phyloP scores from a whole-genome alignment of 2,797 vertebrate genomes.

The Pangasius macronema region DNA sequence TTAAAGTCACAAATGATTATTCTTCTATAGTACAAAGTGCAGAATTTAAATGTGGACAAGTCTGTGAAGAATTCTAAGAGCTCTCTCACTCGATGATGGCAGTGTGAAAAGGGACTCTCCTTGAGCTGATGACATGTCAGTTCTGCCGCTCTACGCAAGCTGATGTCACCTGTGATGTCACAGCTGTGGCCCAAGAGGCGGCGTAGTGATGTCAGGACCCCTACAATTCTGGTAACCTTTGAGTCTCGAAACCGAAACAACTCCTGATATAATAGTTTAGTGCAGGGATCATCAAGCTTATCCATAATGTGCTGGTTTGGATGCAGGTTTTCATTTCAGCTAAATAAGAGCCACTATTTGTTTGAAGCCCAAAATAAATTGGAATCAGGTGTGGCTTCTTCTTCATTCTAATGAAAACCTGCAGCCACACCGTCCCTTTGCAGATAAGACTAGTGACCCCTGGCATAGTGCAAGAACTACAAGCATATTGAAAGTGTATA shows the following conservation, averaged over 20 bases:
- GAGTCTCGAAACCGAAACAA: too few species aligned
- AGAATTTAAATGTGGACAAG: neutral
- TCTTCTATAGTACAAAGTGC: neutral
- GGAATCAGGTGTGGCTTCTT: neutral
- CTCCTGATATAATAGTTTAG: too few species aligned
- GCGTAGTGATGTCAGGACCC: too few species aligned
- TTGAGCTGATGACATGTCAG: constrained; percentile 75
- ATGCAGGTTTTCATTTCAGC: neutral
- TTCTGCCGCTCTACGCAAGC: constrained; percentile 65
- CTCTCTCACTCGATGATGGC: constrained; percentile 79
- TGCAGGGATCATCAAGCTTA: neutral
- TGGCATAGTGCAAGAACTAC: neutral
- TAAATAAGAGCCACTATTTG: neutral
- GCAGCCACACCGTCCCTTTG: neutral
- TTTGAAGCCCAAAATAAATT: neutral
- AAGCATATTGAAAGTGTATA: neutral
- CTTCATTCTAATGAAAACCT: neutral
- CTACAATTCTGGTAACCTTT: too few species aligned
- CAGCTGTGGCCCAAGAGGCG: constrained; percentile 76
- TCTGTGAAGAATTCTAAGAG: neutral
- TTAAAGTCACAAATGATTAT: neutral
- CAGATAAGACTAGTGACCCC: neutral
- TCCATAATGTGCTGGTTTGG: too few species aligned
- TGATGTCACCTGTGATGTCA: constrained; percentile 49
- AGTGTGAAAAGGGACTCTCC: constrained; percentile 77